Percentiles rank a stretch among this genome's conserved stretches.
Evolutionary conservation across 2,888 invertebrate genomes (phyloP).

Genomic region (Megastigmus dorsalis): DNA sequence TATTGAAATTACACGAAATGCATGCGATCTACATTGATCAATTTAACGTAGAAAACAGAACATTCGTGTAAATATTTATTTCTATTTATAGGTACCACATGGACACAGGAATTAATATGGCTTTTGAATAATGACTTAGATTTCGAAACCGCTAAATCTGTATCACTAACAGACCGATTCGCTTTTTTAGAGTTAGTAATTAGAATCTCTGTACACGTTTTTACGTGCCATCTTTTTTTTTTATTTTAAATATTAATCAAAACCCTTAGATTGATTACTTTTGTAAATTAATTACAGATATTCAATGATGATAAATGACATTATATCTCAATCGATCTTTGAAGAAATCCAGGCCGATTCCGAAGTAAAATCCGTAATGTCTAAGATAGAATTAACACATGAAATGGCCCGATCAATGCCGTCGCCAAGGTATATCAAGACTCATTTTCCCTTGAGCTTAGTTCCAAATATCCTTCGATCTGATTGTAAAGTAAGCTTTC

Average conservation of each 20-base stretch:
- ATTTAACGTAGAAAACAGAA: no score
- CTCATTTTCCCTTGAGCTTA: conserved; percentile 83
- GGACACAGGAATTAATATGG: conserved; percentile 90
- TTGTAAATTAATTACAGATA: conserved; percentile 25
- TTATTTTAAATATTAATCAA: no score
- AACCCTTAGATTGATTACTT: no score
- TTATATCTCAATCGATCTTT: conserved; percentile 6
- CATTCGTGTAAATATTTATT: no score
- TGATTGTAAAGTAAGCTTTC: conserved; percentile 44
- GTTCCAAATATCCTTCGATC: conserved; percentile 74
- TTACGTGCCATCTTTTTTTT: no score
- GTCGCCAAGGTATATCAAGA: conserved; percentile 78
- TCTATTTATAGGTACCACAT: conserved; percentile 67
- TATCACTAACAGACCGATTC: conserved; percentile 80
- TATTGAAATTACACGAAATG: no score
- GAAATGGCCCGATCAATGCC: conserved; percentile 68
- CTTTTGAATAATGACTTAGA: conserved; percentile 84
- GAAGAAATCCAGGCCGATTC: conserved; percentile 18
- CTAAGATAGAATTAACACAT: no score
- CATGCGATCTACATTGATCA: no score
- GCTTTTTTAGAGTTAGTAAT: conserved; percentile 87
- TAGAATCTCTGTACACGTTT: no score
- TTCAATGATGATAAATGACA: conserved; percentile 38
- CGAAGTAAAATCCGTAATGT: conserved; percentile 62
- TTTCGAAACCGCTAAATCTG: conserved; percentile 80